Evolutionary conservation across 2,113 vertebrate genomes (phyloP).

Genomic region (Dipodomys ordii): DNA sequence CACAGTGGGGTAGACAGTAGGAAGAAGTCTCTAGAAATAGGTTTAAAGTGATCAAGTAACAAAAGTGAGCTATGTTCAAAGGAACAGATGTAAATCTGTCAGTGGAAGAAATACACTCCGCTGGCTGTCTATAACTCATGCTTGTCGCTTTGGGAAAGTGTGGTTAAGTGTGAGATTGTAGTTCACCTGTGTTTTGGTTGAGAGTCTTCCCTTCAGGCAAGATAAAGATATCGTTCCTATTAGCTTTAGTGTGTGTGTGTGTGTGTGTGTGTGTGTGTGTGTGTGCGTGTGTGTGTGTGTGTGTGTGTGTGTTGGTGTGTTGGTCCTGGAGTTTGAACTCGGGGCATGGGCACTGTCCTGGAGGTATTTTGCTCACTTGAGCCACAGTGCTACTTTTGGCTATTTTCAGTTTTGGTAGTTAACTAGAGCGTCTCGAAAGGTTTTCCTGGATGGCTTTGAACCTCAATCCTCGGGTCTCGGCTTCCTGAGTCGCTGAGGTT

Average conservation of each 20-base stretch:
- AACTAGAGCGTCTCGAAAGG: no score
- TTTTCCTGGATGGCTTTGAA: no score
- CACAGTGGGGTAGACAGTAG: background rate
- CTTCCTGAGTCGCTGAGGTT: no score
- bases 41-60: background rate
- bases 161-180: conserved; percentile 65
- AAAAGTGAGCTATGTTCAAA: background rate
- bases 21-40: background rate
- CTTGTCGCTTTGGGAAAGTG: conserved; percentile 70
- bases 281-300: background rate
- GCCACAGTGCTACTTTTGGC: no score
- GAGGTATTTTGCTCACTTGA: no score
- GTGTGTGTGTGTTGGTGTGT: no score
- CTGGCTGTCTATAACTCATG: conserved; percentile 6
- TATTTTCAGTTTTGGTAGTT: no score
- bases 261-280: no score
- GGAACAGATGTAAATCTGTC: conserved; percentile 54
- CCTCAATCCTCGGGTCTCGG: no score
- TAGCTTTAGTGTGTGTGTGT: conserved; percentile 66
- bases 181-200: conserved; percentile 60
- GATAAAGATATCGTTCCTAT: conserved; percentile 72
- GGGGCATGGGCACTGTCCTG: no score
- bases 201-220: conserved; percentile 68
- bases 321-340: no score
- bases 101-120: conserved; percentile 38